These are phyloP conservation scores for Petaurus breviceps DNA, from an alignment of 2,113 vertebrate species.

Conservation along the genomic window DNA sequence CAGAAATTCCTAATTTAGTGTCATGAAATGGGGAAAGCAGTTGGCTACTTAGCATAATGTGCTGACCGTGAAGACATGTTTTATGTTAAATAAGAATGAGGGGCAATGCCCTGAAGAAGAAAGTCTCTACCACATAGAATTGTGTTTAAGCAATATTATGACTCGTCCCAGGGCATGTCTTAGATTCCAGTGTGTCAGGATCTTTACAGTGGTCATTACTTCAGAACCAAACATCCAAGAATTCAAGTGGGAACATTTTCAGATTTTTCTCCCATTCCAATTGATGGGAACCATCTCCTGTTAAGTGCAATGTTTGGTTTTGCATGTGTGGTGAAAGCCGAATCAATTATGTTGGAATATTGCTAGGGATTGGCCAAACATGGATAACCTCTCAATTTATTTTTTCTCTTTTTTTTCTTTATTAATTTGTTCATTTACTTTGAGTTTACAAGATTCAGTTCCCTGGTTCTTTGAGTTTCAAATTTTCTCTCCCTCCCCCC, in stretches of 20 bases:
- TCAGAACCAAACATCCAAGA: not conserved
- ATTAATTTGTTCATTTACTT: too few species aligned
- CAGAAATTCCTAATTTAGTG: not conserved
- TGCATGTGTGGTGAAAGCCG: slow-evolving; percentile 2
- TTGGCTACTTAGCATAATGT: not conserved
- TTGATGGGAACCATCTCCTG: not conserved
- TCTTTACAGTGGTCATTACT: not conserved
- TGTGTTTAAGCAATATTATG: rapidly evolving
- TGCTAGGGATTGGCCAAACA: not conserved
- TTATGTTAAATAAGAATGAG: not conserved
- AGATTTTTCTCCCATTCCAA: not conserved
- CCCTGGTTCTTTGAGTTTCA: too few species aligned
- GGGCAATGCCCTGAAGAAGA: not conserved
- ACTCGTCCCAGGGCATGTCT: rapidly evolving
- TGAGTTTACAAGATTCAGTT: too few species aligned
- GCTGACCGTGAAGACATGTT: rapidly evolving
- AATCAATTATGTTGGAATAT: not conserved
- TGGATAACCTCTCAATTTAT: slow-evolving; percentile 11
- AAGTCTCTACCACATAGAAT: not conserved
- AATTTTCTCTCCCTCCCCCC: too few species aligned
- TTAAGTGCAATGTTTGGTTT: slow-evolving; percentile 1
- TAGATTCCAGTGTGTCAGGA: not conserved
- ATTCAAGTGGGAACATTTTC: not conserved
- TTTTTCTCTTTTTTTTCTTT: too few species aligned
- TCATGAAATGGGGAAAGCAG: not conserved